Evolutionary conservation across 2,888 invertebrate genomes (phyloP).

Genomic region (Andrena hattorfiana): DNA sequence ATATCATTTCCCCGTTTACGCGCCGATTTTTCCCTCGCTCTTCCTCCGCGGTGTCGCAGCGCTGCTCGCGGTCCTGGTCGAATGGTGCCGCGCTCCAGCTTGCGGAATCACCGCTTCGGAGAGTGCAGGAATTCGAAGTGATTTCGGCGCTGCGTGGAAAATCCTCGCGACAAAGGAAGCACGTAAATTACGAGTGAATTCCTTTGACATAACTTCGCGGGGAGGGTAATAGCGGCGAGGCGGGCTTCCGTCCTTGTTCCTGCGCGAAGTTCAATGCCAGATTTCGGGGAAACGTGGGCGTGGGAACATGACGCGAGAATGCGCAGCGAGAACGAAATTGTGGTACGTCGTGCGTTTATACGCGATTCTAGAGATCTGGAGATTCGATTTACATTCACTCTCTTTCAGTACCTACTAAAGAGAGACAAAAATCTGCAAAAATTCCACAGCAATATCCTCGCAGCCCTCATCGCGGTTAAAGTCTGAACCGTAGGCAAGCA

Average conservation of each 20-base stretch:
- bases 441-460: too few species aligned
- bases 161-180: slow-evolving; percentile 14
- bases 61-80: not conserved
- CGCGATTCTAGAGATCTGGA: not conserved
- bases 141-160: slow-evolving; percentile 1
- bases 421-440: too few species aligned
- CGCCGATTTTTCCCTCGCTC: slow-evolving; percentile 8
- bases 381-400: too few species aligned
- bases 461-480: too few species aligned
- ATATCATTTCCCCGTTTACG: slow-evolving; percentile 22
- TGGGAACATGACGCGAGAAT: not conserved
- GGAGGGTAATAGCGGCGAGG: not conserved
- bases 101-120: slow-evolving; percentile 5
- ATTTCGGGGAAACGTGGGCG: slow-evolving; percentile 9
- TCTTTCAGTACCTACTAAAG: too few species aligned
- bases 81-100: not conserved
- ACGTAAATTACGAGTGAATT: slow-evolving; percentile 36
- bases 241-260: not conserved
- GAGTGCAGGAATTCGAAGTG: slow-evolving; percentile 12
- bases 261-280: slow-evolving; percentile 27
- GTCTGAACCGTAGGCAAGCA: too few species aligned
- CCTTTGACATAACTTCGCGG: slow-evolving; percentile 27
- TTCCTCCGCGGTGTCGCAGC: not conserved
- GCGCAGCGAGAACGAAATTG: not conserved
- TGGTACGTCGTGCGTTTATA: not conserved